A percentile compares a stretch with the other conserved stretches of the same genome.
These are phyloP conservation scores for Nemurella pictetii DNA, from an alignment of 2,888 invertebrate species.

Conservation along the genomic window DNA sequence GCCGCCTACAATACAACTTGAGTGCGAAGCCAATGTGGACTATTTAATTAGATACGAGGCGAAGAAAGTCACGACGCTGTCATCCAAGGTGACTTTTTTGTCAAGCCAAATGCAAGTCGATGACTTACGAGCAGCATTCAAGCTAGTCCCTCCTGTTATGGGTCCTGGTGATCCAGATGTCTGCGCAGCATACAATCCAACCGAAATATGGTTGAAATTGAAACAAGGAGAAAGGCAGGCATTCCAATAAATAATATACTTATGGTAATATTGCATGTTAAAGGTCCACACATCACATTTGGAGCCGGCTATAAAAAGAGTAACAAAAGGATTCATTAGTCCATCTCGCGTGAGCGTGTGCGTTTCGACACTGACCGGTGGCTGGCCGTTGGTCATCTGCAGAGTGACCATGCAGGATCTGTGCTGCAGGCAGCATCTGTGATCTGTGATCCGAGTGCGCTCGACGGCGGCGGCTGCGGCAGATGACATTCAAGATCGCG, in stretches of 20 bases:
- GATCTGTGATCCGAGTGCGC: background rate
- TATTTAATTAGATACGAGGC: background rate
- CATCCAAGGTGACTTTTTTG: background rate
- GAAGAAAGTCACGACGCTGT: background rate
- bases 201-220: background rate
- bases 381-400: too few relatives aligned
- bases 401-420: background rate
- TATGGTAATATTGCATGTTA: too few relatives aligned
- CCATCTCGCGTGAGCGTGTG: background rate
- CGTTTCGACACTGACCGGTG: too few relatives aligned
- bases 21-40: background rate
- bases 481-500: background rate
- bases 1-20: background rate
- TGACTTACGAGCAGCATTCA: background rate
- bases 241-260: too few relatives aligned
- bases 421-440: background rate
- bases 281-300: too few relatives aligned
- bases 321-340: background rate
- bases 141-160: too few relatives aligned
- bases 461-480: background rate
- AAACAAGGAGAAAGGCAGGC: background rate
- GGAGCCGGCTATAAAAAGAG: background rate
- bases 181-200: too few relatives aligned
- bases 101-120: background rate
- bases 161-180: background rate